Percentiles rank a stretch among this genome's conserved stretches.
Conservation (phyloP, 2,888 invertebrate genomes). For the Drosophila eohydei region DNA sequence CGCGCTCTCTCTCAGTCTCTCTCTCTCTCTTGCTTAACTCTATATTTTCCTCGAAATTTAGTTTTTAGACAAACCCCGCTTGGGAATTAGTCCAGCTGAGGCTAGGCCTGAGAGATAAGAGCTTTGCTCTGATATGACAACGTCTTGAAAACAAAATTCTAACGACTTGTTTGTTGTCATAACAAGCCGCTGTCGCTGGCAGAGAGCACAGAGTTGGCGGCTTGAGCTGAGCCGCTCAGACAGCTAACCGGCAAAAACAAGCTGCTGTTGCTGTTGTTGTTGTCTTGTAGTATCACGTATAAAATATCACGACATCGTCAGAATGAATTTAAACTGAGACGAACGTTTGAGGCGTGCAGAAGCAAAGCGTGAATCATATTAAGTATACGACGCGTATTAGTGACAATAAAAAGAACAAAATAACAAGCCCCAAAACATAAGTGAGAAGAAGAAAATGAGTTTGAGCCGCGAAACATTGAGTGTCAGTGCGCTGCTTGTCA, state of each 20-base stretch:
- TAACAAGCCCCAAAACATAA: constrained; percentile 21
- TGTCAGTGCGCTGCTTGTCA: constrained; percentile 23
- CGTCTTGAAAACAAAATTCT: constrained; percentile 60
- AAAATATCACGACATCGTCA: constrained; percentile 82
- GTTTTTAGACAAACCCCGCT: not conserved
- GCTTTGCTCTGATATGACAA: constrained; percentile 26
- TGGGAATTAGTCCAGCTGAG: constrained; percentile 22
- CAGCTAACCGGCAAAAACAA: constrained; percentile 64
- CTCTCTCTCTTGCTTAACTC: constrained; percentile 2
- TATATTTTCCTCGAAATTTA: constrained; percentile 33
- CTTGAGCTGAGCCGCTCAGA: constrained; percentile 19
- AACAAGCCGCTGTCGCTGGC: constrained; percentile 61
- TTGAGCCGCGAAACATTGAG: constrained; percentile 22
- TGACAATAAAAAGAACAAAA: constrained; percentile 21
- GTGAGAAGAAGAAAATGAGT: constrained; percentile 32
- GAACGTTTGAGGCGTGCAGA: constrained; percentile 79
- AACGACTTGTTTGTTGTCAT: constrained; percentile 76
- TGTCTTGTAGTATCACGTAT: constrained; percentile 55
- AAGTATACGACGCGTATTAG: constrained; percentile 17
- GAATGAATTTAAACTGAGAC: constrained; percentile 83
- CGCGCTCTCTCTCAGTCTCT: not conserved
- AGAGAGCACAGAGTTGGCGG: constrained; percentile 9
- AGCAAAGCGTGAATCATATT: constrained; percentile 31
- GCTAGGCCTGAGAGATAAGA: constrained; percentile 18
- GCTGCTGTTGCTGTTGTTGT: constrained; percentile 18